These are phyloP conservation scores for Oryzias melastigma DNA, from an alignment of 2,113 vertebrate genomes.

Conservation along the genomic window DNA sequence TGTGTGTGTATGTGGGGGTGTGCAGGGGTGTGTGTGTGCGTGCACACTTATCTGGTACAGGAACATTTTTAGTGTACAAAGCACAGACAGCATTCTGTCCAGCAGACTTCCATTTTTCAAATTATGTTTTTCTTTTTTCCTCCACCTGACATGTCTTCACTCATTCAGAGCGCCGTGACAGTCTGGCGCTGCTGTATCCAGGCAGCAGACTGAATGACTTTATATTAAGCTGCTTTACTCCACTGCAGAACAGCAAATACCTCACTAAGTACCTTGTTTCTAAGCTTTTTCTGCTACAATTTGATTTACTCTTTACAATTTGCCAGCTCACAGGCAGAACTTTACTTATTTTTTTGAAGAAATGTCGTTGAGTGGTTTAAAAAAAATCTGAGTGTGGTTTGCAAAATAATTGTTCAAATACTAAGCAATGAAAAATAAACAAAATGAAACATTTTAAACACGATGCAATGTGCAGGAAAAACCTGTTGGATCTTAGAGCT, in stretches of 20 bases:
- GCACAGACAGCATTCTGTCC: constrained; percentile 20
- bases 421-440: too few relatives aligned
- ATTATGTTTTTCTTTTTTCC: constrained; percentile 10
- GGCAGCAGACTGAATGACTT: constrained; percentile 18
- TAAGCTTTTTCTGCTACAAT: background rate
- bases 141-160: constrained; percentile 29
- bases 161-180: constrained; percentile 40
- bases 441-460: too few relatives aligned
- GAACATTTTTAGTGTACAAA: constrained; percentile 14
- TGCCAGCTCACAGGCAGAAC: too few relatives aligned
- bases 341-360: too few relatives aligned
- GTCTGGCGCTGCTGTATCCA: constrained; percentile 21
- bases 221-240: too few relatives aligned
- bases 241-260: background rate
- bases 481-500: too few relatives aligned
- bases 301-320: too few relatives aligned
- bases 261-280: background rate
- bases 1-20: constrained; percentile 14
- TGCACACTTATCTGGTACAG: background rate
- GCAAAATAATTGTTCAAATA: too few relatives aligned
- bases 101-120: constrained; percentile 20
- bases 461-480: too few relatives aligned
- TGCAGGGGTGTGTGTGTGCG: constrained; percentile 1
- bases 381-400: too few relatives aligned
- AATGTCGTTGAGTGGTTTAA: too few relatives aligned